A percentile compares a stretch with the other conserved stretches of the same genome.
Conservation (phyloP, 2,797 vertebrate species). For the Notamacropus eugenii region DNA sequence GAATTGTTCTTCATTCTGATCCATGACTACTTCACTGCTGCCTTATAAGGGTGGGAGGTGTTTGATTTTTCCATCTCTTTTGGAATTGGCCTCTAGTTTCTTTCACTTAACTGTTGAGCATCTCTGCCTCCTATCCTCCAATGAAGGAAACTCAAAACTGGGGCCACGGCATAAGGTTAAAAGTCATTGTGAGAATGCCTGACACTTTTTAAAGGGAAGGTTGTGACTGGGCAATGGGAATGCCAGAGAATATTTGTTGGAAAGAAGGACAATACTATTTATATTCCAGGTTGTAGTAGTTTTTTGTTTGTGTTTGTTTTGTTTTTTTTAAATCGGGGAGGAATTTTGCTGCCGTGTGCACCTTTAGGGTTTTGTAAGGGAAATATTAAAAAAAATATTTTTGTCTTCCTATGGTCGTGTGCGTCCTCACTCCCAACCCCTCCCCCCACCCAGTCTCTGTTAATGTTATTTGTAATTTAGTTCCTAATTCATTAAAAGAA, state of each 20-base stretch:
- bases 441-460: slow-evolving; percentile 61
- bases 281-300: slow-evolving; percentile 74
- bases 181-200: slow-evolving; percentile 59
- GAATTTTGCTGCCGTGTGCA: slow-evolving; percentile 71
- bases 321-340: neutral
- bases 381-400: slow-evolving; percentile 50
- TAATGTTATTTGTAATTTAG: slow-evolving; percentile 80
- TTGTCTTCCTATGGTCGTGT: slow-evolving; percentile 69
- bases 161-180: slow-evolving; percentile 51
- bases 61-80: slow-evolving; percentile 59
- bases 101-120: slow-evolving; percentile 44
- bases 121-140: slow-evolving; percentile 16
- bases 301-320: slow-evolving; percentile 50
- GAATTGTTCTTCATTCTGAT: neutral
- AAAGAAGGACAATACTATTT: slow-evolving; percentile 79
- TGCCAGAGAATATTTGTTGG: slow-evolving; percentile 66
- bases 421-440: slow-evolving; percentile 40
- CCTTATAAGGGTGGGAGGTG: slow-evolving; percentile 43
- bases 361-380: slow-evolving; percentile 74
- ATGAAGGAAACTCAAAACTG: slow-evolving; percentile 22
- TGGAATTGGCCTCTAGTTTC: slow-evolving; percentile 43
- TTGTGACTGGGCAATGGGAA: slow-evolving; percentile 39
- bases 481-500: slow-evolving; percentile 81
- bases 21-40: neutral
- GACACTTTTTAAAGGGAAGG: slow-evolving; percentile 65